These are phyloP conservation scores for Microctonus hyperodae DNA, from an alignment of 2,888 invertebrate species.

Conservation along the genomic window DNA sequence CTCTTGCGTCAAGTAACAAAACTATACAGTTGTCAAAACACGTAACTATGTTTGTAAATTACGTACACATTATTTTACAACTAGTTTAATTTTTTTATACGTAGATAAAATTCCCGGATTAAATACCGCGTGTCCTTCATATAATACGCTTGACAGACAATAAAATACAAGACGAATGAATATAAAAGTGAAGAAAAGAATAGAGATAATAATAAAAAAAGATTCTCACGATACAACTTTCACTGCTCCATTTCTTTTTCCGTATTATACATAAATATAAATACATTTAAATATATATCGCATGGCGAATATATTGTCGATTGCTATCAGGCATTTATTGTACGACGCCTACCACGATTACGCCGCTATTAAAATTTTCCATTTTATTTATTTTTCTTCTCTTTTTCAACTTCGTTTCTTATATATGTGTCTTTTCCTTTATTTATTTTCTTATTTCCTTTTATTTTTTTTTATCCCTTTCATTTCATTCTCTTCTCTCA, in stretches of 20 bases:
- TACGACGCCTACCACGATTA: constrained; percentile 12
- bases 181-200: background rate
- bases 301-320: background rate
- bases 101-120: no score
- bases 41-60: no score
- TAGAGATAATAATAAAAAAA: background rate
- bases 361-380: background rate
- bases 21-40: background rate
- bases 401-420: constrained; percentile 1
- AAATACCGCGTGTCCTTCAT: no score
- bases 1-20: background rate
- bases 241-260: constrained; percentile 6
- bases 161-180: background rate
- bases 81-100: no score
- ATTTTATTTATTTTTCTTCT: no score
- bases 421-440: background rate
- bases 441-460: constrained; percentile 16
- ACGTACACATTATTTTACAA: no score
- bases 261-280: background rate
- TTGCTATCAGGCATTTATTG: constrained; percentile 14
- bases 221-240: background rate
- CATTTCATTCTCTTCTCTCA: background rate
- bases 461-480: constrained; percentile 8
- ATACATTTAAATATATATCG: background rate
- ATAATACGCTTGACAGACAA: no score